phyloP scores from a whole-genome alignment of 2,113 vertebrate species.

The Callopanchax toddi region DNA sequence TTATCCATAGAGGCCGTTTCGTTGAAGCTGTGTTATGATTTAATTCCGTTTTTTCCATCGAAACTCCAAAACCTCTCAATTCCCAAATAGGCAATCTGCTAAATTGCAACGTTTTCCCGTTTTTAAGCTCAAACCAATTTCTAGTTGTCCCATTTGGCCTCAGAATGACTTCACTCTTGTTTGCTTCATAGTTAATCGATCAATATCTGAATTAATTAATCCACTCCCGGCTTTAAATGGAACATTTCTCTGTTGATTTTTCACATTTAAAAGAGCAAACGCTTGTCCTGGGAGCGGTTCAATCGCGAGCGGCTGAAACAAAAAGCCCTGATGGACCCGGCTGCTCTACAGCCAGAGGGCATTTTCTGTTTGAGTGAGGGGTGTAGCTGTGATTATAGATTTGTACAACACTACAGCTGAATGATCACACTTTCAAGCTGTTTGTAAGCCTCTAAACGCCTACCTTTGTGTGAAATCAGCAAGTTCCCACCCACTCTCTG shows the following conservation, averaged over 20 bases:
- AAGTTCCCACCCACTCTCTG: conserved; percentile 51
- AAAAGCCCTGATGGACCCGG: conserved; percentile 10
- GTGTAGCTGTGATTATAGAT: conserved; percentile 13
- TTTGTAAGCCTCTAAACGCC: conserved; percentile 43
- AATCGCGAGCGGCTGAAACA: not conserved
- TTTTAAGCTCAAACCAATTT: not conserved
- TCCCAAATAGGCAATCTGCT: too few relatives aligned
- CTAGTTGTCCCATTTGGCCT: not conserved
- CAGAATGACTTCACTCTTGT: not conserved
- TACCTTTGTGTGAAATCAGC: conserved; percentile 54
- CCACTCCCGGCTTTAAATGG: not conserved
- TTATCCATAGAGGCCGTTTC: too few relatives aligned
- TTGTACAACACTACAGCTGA: conserved; percentile 28
- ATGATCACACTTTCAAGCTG: conserved; percentile 33
- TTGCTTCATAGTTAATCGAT: not conserved
- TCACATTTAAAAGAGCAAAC: not conserved
- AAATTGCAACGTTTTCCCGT: not conserved
- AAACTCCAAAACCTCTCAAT: too few relatives aligned
- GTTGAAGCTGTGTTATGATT: too few relatives aligned
- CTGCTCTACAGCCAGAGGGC: conserved; percentile 3
- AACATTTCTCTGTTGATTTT: not conserved
- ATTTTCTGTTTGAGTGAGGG: conserved; percentile 17
- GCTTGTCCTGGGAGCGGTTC: not conserved
- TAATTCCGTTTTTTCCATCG: too few relatives aligned
- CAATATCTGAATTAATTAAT: not conserved